phyloP scores from a whole-genome alignment of 92 coral and sea anemone species.

The Palythoa grandis region DNA sequence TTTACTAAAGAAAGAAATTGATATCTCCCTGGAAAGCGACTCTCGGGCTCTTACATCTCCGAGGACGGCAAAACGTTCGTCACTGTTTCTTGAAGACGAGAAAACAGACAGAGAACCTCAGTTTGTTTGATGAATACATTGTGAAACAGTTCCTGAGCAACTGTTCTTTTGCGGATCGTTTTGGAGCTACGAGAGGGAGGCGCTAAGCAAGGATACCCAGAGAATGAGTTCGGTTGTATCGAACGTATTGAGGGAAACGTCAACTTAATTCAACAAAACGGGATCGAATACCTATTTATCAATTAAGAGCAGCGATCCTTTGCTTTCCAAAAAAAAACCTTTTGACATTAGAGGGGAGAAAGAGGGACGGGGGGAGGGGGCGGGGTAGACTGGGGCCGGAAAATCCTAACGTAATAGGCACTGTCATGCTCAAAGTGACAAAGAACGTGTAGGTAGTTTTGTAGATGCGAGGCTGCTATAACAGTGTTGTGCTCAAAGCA shows the following conservation, averaged over 20 bases:
- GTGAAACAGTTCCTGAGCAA: background rate
- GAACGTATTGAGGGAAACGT: background rate
- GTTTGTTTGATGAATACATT: constrained; percentile 61
- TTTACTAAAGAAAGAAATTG: constrained; percentile 24
- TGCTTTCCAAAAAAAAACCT: too few species aligned
- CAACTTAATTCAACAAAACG: background rate
- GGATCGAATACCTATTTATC: background rate
- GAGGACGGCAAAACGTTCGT: constrained; percentile 9
- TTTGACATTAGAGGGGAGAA: background rate
- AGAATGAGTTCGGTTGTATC: background rate
- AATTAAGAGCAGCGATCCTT: background rate
- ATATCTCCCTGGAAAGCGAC: constrained; percentile 26
- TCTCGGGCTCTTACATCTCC: constrained; percentile 22
- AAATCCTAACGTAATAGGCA: background rate
- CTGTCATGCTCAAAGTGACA: background rate
- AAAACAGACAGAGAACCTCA: constrained; percentile 79
- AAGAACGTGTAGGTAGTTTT: background rate
- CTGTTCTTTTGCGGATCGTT: background rate
- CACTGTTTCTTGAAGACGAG: constrained; percentile 73
- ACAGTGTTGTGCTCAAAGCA: too few species aligned
- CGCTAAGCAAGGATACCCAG: background rate
- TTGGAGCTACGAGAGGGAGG: background rate
- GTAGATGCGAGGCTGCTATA: too few species aligned
- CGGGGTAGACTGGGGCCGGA: background rate
- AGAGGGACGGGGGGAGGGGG: background rate